These are phyloP conservation scores for Ciconia maguari DNA, from an alignment of 2,113 vertebrate genomes.

Conservation along the genomic window DNA sequence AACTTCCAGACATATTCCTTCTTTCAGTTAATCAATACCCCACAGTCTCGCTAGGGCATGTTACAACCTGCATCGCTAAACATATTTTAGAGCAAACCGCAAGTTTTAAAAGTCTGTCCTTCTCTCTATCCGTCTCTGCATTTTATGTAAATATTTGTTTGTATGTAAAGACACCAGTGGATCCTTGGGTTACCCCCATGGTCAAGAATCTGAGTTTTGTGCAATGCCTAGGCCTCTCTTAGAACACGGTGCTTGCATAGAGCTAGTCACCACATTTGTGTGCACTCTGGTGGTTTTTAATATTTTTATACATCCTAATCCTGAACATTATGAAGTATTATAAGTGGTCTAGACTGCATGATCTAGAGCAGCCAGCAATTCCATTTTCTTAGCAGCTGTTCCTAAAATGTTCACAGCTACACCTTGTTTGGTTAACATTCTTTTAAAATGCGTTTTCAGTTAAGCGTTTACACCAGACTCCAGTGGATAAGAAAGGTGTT, in stretches of 20 bases:
- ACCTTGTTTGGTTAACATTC: constrained; percentile 26
- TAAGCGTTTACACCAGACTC: constrained; percentile 37
- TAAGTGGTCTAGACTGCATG: constrained; percentile 61
- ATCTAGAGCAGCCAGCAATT: constrained; percentile 32
- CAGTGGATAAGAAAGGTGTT: constrained; percentile 4
- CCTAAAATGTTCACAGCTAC: not conserved
- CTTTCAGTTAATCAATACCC: constrained; percentile 16
- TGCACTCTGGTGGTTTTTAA: constrained; percentile 64
- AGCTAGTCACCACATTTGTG: constrained; percentile 56
- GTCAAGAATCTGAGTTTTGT: constrained; percentile 37
- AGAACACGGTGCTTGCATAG: constrained; percentile 61
- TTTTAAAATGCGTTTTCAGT: constrained; percentile 25
- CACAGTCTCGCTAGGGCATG: not conserved
- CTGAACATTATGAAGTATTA: constrained; percentile 32
- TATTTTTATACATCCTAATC: constrained; percentile 62
- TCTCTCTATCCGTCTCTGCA: not conserved
- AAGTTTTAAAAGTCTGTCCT: constrained; percentile 30
- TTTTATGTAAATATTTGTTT: constrained; percentile 65
- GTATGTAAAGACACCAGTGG: constrained; percentile 55
- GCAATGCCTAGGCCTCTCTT: constrained; percentile 51
- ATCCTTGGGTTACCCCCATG: not conserved
- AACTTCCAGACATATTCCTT: not conserved
- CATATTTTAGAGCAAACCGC: not conserved
- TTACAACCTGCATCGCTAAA: constrained; percentile 23
- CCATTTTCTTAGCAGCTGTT: constrained; percentile 36